Evolutionary conservation across 2,113 vertebrate species (phyloP).

Genomic region (Embiotoca jacksoni): DNA sequence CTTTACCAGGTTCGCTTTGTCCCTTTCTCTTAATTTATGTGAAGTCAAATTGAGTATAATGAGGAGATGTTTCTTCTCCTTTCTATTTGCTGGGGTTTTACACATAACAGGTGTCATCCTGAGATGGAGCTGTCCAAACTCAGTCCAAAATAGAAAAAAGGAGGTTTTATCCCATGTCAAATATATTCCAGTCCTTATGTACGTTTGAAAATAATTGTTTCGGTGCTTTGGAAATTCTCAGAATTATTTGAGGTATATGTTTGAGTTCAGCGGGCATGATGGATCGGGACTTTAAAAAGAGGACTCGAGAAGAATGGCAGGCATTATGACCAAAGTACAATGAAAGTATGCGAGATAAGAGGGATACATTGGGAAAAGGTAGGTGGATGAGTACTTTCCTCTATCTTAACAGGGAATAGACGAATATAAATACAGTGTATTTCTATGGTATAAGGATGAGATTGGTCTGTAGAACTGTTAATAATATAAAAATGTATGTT

Average conservation of each 20-base stretch:
- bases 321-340: background rate
- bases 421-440: no score
- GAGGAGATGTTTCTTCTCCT: constrained; percentile 19
- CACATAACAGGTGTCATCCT: constrained; percentile 51
- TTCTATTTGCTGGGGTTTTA: constrained; percentile 22
- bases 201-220: constrained; percentile 23
- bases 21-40: constrained; percentile 41
- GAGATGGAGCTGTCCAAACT: constrained; percentile 4
- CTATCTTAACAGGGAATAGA: no score
- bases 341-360: background rate
- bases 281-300: background rate
- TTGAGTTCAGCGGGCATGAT: no score
- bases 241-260: background rate
- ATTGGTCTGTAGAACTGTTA: no score
- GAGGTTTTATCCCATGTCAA: constrained; percentile 45
- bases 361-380: background rate
- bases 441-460: no score
- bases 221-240: constrained; percentile 6
- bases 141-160: constrained; percentile 8
- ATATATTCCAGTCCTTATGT: constrained; percentile 21
- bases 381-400: background rate
- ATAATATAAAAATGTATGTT: background rate
- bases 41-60: constrained; percentile 58
- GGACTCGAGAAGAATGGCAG: constrained; percentile 4
- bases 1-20: constrained; percentile 52